Evolutionary conservation across 2,888 invertebrate genomes (phyloP), one percentile per base, ranked within the genome.

Genomic region (Horisme vitalbata): DNA sequence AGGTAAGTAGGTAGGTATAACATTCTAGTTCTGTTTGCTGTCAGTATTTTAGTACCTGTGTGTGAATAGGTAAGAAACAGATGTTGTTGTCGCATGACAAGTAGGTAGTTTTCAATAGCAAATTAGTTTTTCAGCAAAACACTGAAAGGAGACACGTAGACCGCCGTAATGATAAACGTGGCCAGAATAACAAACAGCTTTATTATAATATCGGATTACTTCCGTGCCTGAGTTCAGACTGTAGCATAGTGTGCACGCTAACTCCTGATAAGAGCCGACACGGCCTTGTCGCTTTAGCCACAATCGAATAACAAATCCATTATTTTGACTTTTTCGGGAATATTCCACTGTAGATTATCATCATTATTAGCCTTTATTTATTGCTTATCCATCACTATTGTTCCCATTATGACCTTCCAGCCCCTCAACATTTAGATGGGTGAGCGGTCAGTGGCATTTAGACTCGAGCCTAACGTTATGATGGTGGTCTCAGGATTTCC

Each of bases 101-200:
- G 20, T 12, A n/a, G n/a, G 13, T 37, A 26, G 28, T 20, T 38
- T 37, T 37, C 4, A 31, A 31, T 31, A 38, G 30, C 31, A 23
- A 38, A 31, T 38, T 10, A 30, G 23, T 23, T 39, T 39, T 39
- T 39, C 31, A 39, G 14, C 30, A 23, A 30, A 23, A 24, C 21
- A 23, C 14, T 38, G 38, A 39, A 30, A 21, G 21, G 2, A 7
- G 20, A 36, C 27, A 12, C 12, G 18, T 24, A 9, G 10, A 4
- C 24, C 3, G 10, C 6, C 24, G 10, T 24, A 18, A 15, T 30
- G 39, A 32, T 41, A 32, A 38, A 14, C 23, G 23, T 8, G 27
- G 10, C 18, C 27, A 11, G 26, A 33, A 33, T 13, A 33, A 41
- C 36, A 21, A 21, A 24, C 24, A 30, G 33, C 41, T 27, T 41